Percentiles rank a stretch among this genome's conserved stretches.
Conservation (phyloP, 2,888 invertebrate species). For the Limenitis camilla region DNA sequence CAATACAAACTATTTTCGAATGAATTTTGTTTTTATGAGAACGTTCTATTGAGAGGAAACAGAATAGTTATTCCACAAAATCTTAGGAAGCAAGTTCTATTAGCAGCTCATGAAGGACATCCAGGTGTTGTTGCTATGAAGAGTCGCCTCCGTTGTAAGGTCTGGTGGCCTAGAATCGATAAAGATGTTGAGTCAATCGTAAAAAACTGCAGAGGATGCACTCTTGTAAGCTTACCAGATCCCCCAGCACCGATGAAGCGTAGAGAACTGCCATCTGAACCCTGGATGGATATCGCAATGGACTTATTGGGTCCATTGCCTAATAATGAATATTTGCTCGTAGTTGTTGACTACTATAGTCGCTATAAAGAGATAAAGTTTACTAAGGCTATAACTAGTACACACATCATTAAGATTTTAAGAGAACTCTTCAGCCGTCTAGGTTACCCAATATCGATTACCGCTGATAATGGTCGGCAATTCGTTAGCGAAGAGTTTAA, state of each 20-base stretch:
- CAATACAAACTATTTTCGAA: too few species aligned
- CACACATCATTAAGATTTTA: conserved; percentile 22
- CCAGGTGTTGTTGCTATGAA: conserved; percentile 41
- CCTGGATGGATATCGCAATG: conserved; percentile 28
- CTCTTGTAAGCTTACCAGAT: conserved; percentile 21
- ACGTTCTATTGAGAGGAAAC: too few species aligned
- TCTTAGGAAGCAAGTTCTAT: too few species aligned
- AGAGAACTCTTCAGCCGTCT: conserved; percentile 29
- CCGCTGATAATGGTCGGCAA: conserved; percentile 28
- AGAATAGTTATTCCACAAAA: too few species aligned
- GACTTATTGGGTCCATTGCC: conserved; percentile 29
- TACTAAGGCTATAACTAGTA: conserved; percentile 12
- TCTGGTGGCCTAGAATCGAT: conserved; percentile 41
- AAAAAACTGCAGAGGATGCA: conserved; percentile 24
- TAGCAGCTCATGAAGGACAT: conserved; percentile 35
- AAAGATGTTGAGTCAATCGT: conserved; percentile 23
- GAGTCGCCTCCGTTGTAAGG: conserved; percentile 35
- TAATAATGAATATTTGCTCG: conserved; percentile 22
- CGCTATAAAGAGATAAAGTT: conserved; percentile 28
- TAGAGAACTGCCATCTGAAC: conserved; percentile 23
- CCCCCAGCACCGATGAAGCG: conserved; percentile 25
- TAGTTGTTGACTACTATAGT: conserved; percentile 27
- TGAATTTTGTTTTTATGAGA: too few species aligned
- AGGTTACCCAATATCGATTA: conserved; percentile 25
- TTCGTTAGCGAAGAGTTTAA: conserved; percentile 27